Evolutionary conservation across 2,888 invertebrate genomes (phyloP).

Genomic region (Patella ulyssiponensis): DNA sequence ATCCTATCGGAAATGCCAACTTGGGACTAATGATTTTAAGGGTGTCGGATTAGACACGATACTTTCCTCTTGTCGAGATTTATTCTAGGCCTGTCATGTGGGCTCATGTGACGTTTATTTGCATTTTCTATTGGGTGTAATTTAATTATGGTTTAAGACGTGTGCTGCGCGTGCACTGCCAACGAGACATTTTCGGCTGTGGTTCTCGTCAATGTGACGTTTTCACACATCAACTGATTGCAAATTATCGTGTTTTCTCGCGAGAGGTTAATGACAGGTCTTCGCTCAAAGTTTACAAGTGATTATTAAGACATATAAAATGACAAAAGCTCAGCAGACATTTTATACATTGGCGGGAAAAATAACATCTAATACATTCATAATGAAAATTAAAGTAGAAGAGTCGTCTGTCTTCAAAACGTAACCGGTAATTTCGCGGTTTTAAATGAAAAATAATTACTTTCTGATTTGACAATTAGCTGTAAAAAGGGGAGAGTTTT

Average conservation of each 20-base stretch:
- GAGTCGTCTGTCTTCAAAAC: neutral
- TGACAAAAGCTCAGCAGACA: neutral
- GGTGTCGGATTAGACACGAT: too few species aligned
- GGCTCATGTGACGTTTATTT: slow-evolving; percentile 9
- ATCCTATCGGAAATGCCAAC: too few species aligned
- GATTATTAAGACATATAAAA: slow-evolving; percentile 11
- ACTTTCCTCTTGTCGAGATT: neutral
- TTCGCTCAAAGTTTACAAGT: neutral
- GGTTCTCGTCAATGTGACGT: slow-evolving; percentile 6
- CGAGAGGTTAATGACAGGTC: slow-evolving; percentile 10
- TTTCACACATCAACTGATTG: slow-evolving; percentile 13
- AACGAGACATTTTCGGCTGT: neutral
- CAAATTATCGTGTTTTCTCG: slow-evolving; percentile 10
- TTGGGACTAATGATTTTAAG: too few species aligned
- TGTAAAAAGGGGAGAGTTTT: neutral
- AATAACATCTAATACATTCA: slow-evolving; percentile 5
- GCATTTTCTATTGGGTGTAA: neutral
- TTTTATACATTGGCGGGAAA: neutral
- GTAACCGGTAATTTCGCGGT: slow-evolving; percentile 5
- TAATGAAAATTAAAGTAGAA: neutral
- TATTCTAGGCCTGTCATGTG: neutral
- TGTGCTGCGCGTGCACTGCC: slow-evolving; percentile 3
- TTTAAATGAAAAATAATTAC: slow-evolving; percentile 1
- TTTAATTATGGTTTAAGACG: slow-evolving; percentile 10
- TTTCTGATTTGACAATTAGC: slow-evolving; percentile 6